Percentiles rank a stretch among this genome's conserved stretches.
Evolutionary conservation across 2,113 vertebrate species (phyloP).

Genomic region (Elgaria multicarinata): DNA sequence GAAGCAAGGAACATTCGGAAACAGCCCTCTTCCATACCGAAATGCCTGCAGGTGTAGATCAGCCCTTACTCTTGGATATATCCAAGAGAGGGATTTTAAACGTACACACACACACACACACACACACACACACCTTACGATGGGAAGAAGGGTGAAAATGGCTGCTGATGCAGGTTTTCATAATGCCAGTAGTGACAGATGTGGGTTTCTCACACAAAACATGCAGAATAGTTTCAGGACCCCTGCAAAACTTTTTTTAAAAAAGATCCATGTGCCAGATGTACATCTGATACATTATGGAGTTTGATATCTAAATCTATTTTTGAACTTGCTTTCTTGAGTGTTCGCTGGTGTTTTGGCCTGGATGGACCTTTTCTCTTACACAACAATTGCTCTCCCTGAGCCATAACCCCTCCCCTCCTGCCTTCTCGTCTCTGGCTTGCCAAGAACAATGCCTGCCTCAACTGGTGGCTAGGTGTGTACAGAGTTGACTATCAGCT

Average conservation of each 20-base stretch:
- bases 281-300: not conserved
- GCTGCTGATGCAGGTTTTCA: too few relatives aligned
- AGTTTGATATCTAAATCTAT: not conserved
- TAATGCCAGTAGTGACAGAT: not conserved
- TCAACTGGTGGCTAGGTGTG: not conserved
- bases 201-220: not conserved
- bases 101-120: too few relatives aligned
- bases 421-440: constrained; percentile 1
- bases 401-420: not conserved
- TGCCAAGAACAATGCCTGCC: constrained; percentile 16
- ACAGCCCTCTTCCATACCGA: too few relatives aligned
- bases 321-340: not conserved
- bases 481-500: not conserved
- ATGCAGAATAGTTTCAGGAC: not conserved
- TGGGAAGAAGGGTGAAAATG: too few relatives aligned
- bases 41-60: too few relatives aligned
- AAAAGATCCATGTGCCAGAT: not conserved
- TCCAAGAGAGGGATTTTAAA: too few relatives aligned
- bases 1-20: too few relatives aligned
- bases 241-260: not conserved
- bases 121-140: too few relatives aligned
- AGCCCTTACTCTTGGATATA: too few relatives aligned
- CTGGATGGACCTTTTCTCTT: not conserved
- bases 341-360: not conserved
- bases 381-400: not conserved